Base-by-base conservation (phyloP, 2,888 invertebrate genomes). In the Clanis bilineata region DNA sequence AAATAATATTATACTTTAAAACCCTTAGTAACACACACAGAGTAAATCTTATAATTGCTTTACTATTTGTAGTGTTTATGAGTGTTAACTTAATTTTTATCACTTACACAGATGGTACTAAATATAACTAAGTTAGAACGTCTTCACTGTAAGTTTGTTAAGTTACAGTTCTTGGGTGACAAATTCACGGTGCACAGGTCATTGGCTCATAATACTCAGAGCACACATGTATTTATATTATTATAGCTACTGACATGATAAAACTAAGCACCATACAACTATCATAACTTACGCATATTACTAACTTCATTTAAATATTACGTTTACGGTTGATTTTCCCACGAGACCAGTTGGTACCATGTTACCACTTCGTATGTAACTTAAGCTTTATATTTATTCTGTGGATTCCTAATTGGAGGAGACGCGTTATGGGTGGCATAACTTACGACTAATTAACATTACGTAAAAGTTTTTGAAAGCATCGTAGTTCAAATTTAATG, bases 351-450 rank as follows among this genome's bases (percentile, higher is more conserved):
- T 36, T 28, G 28, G 23, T 25, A 47, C 28, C 44, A 39, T 58
- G 47, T 47, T 47, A 25, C 58, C 25, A 25, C 23, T 12, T 38
- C 38, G 36, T 23, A 18, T 47, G 58, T 58, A 58, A 58, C 47
- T 47, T 58, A 47, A 58, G 47, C 58, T 58, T 58, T 58, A 58
- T 43, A 32, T 44, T 44, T 32, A 21, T 23, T 25, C 47, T 38
- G 47, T 47, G 45, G 25, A 22, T 25, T 39, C 38, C 18, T 47
- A 58, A 58, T 58, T 58, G 38, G 38, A 22, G 23, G 23, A 45
- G 45, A 39, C 28, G 28, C 25, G 47, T 47, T 58, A 39, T 39
- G 36, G 18, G 25, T 38, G 55, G 36, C 55, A 55, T 38, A 38
- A 55, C 21, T 38, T 38, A 55, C 38, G 18, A 55, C 38, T 55